A percentile compares a stretch with the other conserved stretches of the same genome.
Conservation (phyloP, 2,888 invertebrate genomes). For the Oscheius onirici region DNA sequence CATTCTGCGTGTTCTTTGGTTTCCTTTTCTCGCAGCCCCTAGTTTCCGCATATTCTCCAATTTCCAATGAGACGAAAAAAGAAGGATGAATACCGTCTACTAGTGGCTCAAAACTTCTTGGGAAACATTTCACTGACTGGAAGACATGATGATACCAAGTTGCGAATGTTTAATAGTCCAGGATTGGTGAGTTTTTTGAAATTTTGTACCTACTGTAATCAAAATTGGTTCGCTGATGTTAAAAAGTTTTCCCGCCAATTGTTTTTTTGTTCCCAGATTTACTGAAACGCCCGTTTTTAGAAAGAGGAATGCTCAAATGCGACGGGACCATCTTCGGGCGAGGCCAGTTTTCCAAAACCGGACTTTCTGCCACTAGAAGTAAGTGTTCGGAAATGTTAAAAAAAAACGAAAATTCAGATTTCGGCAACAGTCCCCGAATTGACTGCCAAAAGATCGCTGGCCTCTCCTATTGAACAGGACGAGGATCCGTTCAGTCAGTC, state of each 20-base stretch:
- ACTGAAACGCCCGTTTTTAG: not conserved
- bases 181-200: slow-evolving; percentile 19
- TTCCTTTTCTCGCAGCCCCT: not conserved
- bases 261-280: no score
- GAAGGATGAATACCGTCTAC: slow-evolving; percentile 74
- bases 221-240: no score
- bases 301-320: not conserved
- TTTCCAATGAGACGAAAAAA: slow-evolving; percentile 1
- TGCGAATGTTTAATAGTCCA: slow-evolving; percentile 61
- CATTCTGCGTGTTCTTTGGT: not conserved
- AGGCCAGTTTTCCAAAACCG: not conserved
- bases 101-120: slow-evolving; percentile 91
- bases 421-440: not conserved
- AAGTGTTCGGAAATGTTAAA: not conserved
- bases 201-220: no score
- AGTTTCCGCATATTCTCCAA: not conserved
- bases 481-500: slow-evolving; percentile 25
- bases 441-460: not conserved
- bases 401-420: not conserved
- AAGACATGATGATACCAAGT: slow-evolving; percentile 79
- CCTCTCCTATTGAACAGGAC: not conserved
- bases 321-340: not conserved
- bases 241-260: no score
- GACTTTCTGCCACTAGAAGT: not conserved
- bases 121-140: slow-evolving; percentile 95